A percentile compares a stretch with the other conserved stretches of the same genome.
Evolutionary conservation across 2,888 invertebrate species (phyloP).

Genomic region (Cotesia congregata): DNA sequence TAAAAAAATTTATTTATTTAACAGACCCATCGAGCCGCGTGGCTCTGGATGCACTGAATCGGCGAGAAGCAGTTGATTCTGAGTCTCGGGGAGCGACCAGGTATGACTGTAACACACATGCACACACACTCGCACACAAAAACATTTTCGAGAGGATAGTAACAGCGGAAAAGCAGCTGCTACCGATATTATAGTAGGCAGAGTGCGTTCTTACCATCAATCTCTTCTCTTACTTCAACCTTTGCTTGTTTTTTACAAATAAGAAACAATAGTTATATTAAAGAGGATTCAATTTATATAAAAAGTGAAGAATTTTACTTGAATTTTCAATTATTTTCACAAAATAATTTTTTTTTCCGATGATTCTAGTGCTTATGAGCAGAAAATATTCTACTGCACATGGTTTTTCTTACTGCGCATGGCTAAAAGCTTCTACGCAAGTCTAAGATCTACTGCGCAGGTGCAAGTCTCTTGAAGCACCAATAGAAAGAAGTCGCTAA

Average conservation of each 20-base stretch:
- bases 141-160: not conserved
- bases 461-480: not conserved
- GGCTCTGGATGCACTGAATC: conserved; percentile 57
- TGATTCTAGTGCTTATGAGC: not conserved
- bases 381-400: not conserved
- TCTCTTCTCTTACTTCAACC: not conserved
- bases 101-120: no score
- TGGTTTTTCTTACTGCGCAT: not conserved
- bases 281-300: no score
- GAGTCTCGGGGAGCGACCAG: no score
- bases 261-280: not conserved
- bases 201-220: not conserved
- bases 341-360: not conserved
- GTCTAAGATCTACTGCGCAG: not conserved
- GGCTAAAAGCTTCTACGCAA: not conserved
- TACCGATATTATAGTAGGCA: not conserved
- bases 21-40: conserved; percentile 59
- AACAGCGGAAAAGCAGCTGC: not conserved
- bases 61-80: no score
- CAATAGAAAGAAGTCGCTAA: not conserved
- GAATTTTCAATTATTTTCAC: not conserved
- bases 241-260: not conserved
- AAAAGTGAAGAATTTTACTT: no score
- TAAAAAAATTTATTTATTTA: conserved; percentile 2
- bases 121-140: no score